Conservation (phyloP, 2,888 invertebrate genomes). For the Stenotaenia linearis region DNA sequence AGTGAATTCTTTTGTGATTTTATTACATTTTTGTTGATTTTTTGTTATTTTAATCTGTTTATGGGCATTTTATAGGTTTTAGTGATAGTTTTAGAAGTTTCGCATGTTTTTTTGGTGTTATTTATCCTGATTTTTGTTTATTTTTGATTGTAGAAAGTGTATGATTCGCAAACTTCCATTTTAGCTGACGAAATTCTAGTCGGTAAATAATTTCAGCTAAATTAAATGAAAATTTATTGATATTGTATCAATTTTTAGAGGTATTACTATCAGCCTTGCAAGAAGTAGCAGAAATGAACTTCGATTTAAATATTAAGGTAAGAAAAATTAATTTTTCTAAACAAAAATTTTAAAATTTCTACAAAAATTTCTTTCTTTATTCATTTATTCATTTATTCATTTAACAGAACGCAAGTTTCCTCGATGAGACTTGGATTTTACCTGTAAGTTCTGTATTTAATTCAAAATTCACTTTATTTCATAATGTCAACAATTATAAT, state of each 20-base stretch:
- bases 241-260: no score
- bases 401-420: not conserved
- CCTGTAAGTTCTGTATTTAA: not conserved
- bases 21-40: no score
- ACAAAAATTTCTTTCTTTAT: not conserved
- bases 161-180: constrained; percentile 37
- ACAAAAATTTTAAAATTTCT: not conserved
- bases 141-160: no score
- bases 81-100: no score
- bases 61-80: no score
- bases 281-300: constrained; percentile 44
- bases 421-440: not conserved
- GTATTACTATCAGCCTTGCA: constrained; percentile 45
- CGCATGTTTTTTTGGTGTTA: no score
- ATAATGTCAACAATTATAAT: no score
- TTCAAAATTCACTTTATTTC: not conserved
- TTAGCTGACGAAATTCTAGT: constrained; percentile 37
- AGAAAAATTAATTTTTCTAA: not conserved
- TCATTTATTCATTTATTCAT: not conserved
- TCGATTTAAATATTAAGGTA: constrained; percentile 44
- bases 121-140: no score
- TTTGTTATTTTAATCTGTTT: no score
- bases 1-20: no score
- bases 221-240: constrained; percentile 12
- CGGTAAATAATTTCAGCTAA: constrained; percentile 31